Base-by-base conservation (phyloP, 2,113 vertebrate genomes). In the Paramisgurnus dabryanus region DNA sequence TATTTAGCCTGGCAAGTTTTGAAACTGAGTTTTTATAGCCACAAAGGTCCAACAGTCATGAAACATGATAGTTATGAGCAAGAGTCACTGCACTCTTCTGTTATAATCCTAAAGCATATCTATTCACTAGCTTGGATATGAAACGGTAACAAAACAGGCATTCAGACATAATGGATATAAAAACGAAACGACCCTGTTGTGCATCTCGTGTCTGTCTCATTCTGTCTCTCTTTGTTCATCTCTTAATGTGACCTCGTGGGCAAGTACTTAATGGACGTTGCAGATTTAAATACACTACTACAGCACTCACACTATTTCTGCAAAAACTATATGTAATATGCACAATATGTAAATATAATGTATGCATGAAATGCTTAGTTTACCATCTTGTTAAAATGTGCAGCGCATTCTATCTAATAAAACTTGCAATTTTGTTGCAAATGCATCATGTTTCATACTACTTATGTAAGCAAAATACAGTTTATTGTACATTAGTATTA, bases 131-230 rank as follows among this genome's bases (percentile, higher is more conserved):
- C 63, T 68, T 77, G 61, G 73, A 63, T 74, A 67, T 22, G 41
- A 50, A 61, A 80, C 55, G 55, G 4, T 17, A 43, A 58, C 67
- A 47, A 80, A 63, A 79, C 58, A 61, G 66, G 50, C 50, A 80
- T 66, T 55, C 50, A 34, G 34, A 63, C 75, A 84, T 80, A 67
- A 84, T 64, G 69, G 78, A 78, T 81, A 43, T 84, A 81, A 84
- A 84, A 84, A 81, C 47, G 49, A 84, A 84, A 81, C 47, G 49
- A 71, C 9, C 50, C 74, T 66, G 47, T 78, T 47, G 65, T 67
- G 64, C 13, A 7, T 81, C 5, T 41, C 57, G 74, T 73, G 45
- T 39, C 85, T 71, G 47, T 72, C 78, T 55, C 45, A 18, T 4
- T 57, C 5, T 0, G 22, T 76, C 82, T 57, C 79, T 81, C 57